Evolutionary conservation across 2,113 vertebrate species (phyloP), one percentile per base, ranked within the genome.

Genomic region (Sciurus niger): DNA sequence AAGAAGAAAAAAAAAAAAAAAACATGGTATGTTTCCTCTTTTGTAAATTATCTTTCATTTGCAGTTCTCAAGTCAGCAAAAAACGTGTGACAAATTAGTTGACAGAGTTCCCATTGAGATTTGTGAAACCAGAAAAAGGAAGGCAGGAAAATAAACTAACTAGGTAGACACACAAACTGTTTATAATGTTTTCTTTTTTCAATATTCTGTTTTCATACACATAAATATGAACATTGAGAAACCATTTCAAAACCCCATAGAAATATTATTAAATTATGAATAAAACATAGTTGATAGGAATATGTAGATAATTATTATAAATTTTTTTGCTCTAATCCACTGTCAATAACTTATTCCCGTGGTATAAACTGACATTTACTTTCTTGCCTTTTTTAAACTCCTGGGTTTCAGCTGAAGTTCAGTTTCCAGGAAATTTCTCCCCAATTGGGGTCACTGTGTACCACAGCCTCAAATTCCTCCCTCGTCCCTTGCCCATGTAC

Each of bases 361-460:
- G 97, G 97, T 90, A 87, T 73, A 92, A 97, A 32, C 94, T 97
- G 97, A 97, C 97, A 97, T 98, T 98, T 98, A 97, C 98, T 96
- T 97, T 97, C 92, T 93, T 98, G 83, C 96, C 95, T 94, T 98
- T 97, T 98, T 97, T 98, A 97, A 98, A 93, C 97, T 97, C 89
- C 77, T 92, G 87, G 95, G 95, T 97, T 98, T 98, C 72, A 0
- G 88, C 80, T 95, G 53, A 96, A 98, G 92, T 94, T 97, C 93
- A 89, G 94, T 97, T 98, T 98, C 98, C 98, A 98, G 96, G 98
- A 98, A 98, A 94, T 97, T 86, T 93, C 94, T 96, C 97, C 98
- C 93, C 72, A 37, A 95, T 95, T 95, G 96, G 98, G 95, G 98
- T 98, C 96, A 98, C 93, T 70, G 6, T 95, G 96, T 84, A 97